Conservation (phyloP, 2,797 vertebrate species). For the Pangasius djambal region DNA sequence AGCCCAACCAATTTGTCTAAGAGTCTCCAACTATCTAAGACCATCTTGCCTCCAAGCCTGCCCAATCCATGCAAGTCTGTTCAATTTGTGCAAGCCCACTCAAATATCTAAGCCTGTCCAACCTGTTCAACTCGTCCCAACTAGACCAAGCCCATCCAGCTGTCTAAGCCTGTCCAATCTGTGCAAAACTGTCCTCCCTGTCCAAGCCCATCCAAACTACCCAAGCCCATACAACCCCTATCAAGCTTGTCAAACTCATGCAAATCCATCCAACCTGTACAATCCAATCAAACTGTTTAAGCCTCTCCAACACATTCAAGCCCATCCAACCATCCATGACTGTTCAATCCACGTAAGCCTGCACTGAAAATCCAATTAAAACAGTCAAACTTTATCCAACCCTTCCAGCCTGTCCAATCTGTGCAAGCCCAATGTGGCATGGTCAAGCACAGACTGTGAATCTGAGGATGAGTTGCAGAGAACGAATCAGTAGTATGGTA, state of each 20-base stretch:
- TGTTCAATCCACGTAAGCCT: neutral
- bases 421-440: neutral
- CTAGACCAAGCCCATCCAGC: neutral
- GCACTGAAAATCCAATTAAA: neutral
- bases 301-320: neutral
- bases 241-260: neutral
- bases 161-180: neutral
- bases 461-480: neutral
- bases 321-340: constrained; percentile 7
- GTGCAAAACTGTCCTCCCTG: neutral
- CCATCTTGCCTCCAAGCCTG: neutral
- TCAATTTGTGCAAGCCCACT: neutral
- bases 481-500: neutral
- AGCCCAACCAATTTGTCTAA: neutral
- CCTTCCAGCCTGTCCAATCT: neutral
- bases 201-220: neutral
- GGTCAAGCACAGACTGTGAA: neutral
- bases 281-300: neutral
- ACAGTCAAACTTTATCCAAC: neutral
- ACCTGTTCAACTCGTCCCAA: neutral
- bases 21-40: neutral
- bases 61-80: neutral
- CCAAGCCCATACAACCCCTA: neutral
- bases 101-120: too few species aligned
- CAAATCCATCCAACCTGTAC: neutral